Evolutionary conservation across 2,888 invertebrate genomes (phyloP), one percentile per base, ranked within the genome.

Genomic region (Rhaphigaster nebulosa): DNA sequence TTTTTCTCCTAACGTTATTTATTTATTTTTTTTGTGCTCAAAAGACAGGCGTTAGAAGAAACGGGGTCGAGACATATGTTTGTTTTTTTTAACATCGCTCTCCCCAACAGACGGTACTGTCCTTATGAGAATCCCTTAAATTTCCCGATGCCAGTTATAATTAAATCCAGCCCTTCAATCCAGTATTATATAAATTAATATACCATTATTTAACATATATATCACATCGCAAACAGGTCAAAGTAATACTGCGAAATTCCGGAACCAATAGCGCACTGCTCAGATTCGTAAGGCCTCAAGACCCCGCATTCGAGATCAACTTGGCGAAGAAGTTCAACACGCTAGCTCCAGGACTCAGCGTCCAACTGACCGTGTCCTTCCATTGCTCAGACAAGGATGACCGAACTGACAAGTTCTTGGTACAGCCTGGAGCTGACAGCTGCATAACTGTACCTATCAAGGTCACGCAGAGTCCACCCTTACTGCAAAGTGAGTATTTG

Each of bases 301-400:
- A 50, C 45, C n/a, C 26, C 0, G 13, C 45, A n/a, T 84, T 84
- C 45, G 84, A 84, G 84, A 38, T 84, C 34, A 45, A n/a, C 84
- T 15, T 41, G 45, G 3, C 41, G 13, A 84, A 84, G 84, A 50
- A 84, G 45, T 50, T 50, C 45, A 84, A 41, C n/a, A n/a, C 5
- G 88, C 34, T 88, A 1, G 88, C 54, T 18, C 88, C 88, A 6
- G 88, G 88, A 13, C 56, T 88, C 34, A 56, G 45, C 41, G 54
- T 60, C 13, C 18, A 34, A 8, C 2, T 88, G 18, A 34, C 38
- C 38, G 60, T 88, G 3, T 54, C 34, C n/a, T 88, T 88, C 88
- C 34, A 29, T n/a, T 88, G 88, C n/a, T 13, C 23, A 0, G 50
- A 88, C 88, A 54, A 60, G 60, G 88, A 88, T 34, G 56, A 88